phyloP scores from a whole-genome alignment of 2,797 vertebrate species.

The Phataginus tricuspis region DNA sequence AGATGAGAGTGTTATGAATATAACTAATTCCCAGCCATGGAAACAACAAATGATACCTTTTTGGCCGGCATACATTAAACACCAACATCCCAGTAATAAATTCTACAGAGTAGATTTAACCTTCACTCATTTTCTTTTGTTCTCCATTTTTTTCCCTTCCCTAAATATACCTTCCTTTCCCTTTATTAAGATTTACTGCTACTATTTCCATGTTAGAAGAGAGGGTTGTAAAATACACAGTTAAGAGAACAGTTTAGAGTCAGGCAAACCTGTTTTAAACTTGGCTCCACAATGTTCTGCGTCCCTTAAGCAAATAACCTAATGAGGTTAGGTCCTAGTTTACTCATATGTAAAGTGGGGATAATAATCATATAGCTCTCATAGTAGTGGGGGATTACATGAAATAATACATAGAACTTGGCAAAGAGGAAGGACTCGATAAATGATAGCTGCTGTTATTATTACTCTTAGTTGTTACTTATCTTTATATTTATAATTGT shows the following conservation, averaged over 20 bases:
- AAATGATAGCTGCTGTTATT: background rate
- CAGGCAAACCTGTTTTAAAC: background rate
- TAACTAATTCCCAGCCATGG: constrained; percentile 32
- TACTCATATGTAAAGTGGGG: background rate
- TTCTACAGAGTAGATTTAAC: background rate
- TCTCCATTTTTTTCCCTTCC: background rate
- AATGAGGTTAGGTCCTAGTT: background rate
- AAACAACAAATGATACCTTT: background rate
- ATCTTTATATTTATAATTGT: background rate
- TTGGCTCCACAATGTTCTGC: background rate
- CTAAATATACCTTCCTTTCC: background rate
- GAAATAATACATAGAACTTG: background rate
- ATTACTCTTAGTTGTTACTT: background rate
- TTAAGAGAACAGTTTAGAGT: constrained; percentile 11
- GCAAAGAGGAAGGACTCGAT: background rate
- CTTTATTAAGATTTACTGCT: constrained; percentile 33
- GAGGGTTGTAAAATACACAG: background rate
- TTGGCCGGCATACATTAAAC: background rate
- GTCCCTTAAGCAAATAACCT: background rate
- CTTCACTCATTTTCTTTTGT: constrained; percentile 40
- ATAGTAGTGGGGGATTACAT: background rate
- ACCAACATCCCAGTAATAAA: constrained; percentile 29
- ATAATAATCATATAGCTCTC: background rate
- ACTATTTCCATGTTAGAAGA: constrained; percentile 1
- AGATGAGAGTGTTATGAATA: background rate